Evolutionary conservation across 1,140 invertebrate species (phyloP).

Genomic region (Drosophila novamexicana): DNA sequence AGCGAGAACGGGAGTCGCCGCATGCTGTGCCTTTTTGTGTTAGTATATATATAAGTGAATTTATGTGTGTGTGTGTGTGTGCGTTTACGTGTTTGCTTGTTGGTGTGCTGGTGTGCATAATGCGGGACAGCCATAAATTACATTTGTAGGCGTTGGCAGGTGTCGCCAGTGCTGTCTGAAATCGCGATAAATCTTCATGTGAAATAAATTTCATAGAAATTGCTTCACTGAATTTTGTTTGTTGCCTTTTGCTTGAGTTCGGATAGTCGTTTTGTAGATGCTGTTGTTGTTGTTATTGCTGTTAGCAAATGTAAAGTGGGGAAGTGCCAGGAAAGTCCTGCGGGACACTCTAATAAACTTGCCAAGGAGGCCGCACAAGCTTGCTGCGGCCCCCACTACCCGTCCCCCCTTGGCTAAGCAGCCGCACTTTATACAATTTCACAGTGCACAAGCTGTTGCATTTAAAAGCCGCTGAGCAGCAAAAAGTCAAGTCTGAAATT

Average conservation of each 20-base stretch:
- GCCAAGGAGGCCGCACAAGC: slow-evolving; percentile 12
- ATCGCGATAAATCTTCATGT: slow-evolving; percentile 85
- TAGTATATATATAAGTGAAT: slow-evolving; percentile 32
- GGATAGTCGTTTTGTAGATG: slow-evolving; percentile 32
- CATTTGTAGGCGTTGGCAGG: slow-evolving; percentile 85
- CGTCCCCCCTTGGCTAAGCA: slow-evolving; percentile 31
- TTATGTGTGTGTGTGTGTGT: slow-evolving; percentile 35
- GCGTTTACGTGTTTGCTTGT: slow-evolving; percentile 38
- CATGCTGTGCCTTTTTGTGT: slow-evolving; percentile 25
- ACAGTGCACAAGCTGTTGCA: slow-evolving; percentile 71
- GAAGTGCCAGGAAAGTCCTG: slow-evolving; percentile 62
- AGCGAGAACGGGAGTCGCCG: slow-evolving; percentile 20
- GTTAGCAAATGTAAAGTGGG: slow-evolving; percentile 69
- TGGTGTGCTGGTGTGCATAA: slow-evolving; percentile 72
- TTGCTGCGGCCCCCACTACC: no score
- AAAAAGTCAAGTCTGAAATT: slow-evolving; percentile 75
- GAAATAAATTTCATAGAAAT: slow-evolving; percentile 85
- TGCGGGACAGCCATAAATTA: slow-evolving; percentile 84
- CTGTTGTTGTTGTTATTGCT: slow-evolving; percentile 22
- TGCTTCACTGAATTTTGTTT: slow-evolving; percentile 84
- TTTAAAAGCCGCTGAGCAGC: slow-evolving; percentile 64
- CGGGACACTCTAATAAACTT: slow-evolving; percentile 75
- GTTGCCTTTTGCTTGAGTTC: slow-evolving; percentile 73
- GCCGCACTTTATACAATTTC: slow-evolving; percentile 32
- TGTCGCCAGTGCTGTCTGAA: slow-evolving; percentile 84